Conservation (phyloP, 2,797 vertebrate genomes). For the Arctocebus calabarensis region DNA sequence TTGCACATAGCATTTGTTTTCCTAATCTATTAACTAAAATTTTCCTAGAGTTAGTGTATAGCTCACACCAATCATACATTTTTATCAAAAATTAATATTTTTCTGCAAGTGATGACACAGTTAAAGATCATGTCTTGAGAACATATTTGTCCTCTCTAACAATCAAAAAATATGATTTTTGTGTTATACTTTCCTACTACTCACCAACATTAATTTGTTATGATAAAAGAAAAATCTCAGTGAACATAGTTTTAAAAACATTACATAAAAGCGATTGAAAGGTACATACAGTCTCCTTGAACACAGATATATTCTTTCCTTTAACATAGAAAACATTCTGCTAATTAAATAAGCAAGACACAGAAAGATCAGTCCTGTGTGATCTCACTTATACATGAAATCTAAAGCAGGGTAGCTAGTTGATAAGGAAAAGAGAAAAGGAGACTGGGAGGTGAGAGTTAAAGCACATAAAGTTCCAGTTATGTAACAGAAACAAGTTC, state of each 20-base stretch:
- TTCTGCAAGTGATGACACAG: too few species aligned
- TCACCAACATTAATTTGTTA: neutral
- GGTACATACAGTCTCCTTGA: neutral
- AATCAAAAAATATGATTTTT: neutral
- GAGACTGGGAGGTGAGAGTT: neutral
- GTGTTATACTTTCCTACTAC: neutral
- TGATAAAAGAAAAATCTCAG: neutral
- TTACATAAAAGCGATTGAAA: neutral
- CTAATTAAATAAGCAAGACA: neutral
- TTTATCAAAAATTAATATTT: neutral
- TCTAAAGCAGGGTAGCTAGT: neutral
- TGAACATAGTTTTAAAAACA: neutral
- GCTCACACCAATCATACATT: neutral
- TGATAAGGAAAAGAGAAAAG: neutral
- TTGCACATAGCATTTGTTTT: neutral
- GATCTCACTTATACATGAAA: neutral
- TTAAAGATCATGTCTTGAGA: neutral
- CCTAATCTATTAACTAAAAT: neutral
- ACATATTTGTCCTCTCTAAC: neutral
- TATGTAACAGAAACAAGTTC: neutral
- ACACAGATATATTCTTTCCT: neutral
- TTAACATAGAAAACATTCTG: neutral
- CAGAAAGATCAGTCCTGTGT: neutral
- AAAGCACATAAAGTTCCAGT: neutral
- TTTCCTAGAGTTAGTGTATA: neutral